Conservation (phyloP, 2,113 vertebrate species). For the Oceanodroma tethys region DNA sequence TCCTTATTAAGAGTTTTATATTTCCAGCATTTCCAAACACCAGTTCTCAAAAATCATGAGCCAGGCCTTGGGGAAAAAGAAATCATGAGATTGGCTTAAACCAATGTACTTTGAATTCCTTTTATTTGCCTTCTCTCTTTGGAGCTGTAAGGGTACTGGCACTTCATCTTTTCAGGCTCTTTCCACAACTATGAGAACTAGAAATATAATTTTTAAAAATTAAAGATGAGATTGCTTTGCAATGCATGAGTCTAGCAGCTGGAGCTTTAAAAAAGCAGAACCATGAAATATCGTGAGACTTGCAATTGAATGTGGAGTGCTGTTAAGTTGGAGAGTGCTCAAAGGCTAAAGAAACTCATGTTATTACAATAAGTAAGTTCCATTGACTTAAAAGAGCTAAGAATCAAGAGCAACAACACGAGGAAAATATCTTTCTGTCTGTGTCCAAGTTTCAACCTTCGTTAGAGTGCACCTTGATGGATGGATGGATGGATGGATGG, state of each 20-base stretch:
- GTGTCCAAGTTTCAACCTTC: not conserved
- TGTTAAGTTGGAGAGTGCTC: not conserved
- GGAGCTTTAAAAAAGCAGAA: not conserved
- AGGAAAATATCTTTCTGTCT: not conserved
- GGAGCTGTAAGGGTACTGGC: not conserved
- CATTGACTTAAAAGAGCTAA: not conserved
- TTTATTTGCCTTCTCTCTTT: slow-evolving; percentile 48
- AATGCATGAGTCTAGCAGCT: not conserved
- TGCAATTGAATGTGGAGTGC: not conserved
- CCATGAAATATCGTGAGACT: not conserved
- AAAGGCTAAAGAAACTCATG: not conserved
- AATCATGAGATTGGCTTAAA: slow-evolving; percentile 31
- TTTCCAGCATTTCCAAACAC: not conserved
- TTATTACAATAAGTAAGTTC: not conserved
- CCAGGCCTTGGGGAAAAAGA: slow-evolving; percentile 9
- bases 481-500: not conserved
- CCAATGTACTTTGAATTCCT: not conserved
- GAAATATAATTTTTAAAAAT: slow-evolving; percentile 21
- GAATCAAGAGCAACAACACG: not conserved
- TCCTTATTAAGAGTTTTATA: slow-evolving; percentile 27
- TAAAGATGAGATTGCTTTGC: not conserved
- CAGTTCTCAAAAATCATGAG: slow-evolving; percentile 7
- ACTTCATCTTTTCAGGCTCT: slow-evolving; percentile 28
- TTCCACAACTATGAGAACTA: not conserved
- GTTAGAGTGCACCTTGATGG: not conserved